These are phyloP conservation scores for Enoplolaimus lenunculus DNA, from an alignment of 2,888 invertebrate species.

Conservation along the genomic window DNA sequence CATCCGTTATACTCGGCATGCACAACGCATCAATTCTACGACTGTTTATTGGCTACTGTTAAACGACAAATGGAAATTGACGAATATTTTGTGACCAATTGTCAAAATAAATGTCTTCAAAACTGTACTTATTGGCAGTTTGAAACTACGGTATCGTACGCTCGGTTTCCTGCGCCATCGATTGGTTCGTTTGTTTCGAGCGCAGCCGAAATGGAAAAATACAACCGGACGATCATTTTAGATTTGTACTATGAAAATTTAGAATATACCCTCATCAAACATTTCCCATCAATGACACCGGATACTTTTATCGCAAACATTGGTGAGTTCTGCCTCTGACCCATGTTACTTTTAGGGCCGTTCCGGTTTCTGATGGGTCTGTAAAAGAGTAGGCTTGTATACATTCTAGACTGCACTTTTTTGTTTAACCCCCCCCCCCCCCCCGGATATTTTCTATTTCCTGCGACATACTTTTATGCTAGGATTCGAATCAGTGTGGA, in stretches of 20 bases:
- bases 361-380: too few species aligned
- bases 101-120: conserved; percentile 30
- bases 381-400: too few species aligned
- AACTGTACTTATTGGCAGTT: conserved; percentile 34
- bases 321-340: conserved; percentile 2
- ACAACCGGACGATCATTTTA: conserved; percentile 29
- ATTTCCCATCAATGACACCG: background rate
- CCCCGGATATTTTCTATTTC: too few species aligned
- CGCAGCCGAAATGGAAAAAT: too few species aligned
- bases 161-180: conserved; percentile 30
- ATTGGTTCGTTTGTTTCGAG: too few species aligned
- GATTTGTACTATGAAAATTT: conserved; percentile 26
- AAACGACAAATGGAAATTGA: too few species aligned
- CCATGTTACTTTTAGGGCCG: too few species aligned
- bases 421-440: too few species aligned
- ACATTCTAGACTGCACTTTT: too few species aligned
- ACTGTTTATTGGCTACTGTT: background rate
- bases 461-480: too few species aligned
- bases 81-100: conserved; percentile 19
- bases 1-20: conserved; percentile 6
- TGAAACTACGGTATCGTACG: conserved; percentile 31
- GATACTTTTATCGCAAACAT: conserved; percentile 6
- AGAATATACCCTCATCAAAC: conserved; percentile 12
- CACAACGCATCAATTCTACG: background rate
- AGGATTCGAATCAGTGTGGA: too few species aligned